phyloP scores from a whole-genome alignment of 1,140 invertebrate species.

The Lethrus apterus region DNA sequence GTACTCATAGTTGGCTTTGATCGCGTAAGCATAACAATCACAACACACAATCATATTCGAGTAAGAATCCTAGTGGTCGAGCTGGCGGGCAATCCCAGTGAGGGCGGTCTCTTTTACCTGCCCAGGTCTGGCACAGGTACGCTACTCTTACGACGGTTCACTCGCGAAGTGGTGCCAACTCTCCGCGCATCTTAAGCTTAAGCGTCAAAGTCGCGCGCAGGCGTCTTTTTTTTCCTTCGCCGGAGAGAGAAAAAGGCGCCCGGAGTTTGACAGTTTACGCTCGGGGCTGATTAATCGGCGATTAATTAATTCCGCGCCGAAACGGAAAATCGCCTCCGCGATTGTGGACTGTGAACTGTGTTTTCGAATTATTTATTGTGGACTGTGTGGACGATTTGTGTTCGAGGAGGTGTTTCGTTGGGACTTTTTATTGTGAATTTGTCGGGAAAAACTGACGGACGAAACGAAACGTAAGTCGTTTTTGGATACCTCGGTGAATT shows the following conservation, averaged over 20 bases:
- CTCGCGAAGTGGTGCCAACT: slow-evolving; percentile 11
- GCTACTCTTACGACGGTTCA: slow-evolving; percentile 16
- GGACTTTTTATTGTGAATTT: too few species aligned
- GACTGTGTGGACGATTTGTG: too few species aligned
- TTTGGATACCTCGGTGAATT: too few species aligned
- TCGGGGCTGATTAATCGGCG: too few species aligned
- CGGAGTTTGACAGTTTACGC: too few species aligned
- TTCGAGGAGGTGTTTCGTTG: too few species aligned
- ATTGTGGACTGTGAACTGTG: too few species aligned
- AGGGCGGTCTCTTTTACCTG: slow-evolving; percentile 19
- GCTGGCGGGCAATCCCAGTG: slow-evolving; percentile 18
- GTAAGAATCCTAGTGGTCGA: slow-evolving; percentile 20
- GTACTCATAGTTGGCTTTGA: slow-evolving; percentile 8
- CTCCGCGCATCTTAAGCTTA: slow-evolving; percentile 17
- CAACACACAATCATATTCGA: slow-evolving; percentile 13
- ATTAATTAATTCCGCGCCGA: too few species aligned
- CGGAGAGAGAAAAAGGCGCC: neutral
- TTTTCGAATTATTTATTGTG: too few species aligned
- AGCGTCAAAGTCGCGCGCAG: slow-evolving; percentile 7
- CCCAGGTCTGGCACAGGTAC: slow-evolving; percentile 15
- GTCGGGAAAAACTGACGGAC: too few species aligned
- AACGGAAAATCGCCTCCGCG: too few species aligned
- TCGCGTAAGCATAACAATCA: slow-evolving; percentile 17
- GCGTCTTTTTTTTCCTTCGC: neutral
- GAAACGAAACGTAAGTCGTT: too few species aligned